A percentile compares a stretch with the other conserved stretches of the same genome.
These are phyloP conservation scores for Oncorhynchus nerka DNA, from an alignment of 2,113 vertebrate genomes.

Conservation along the genomic window DNA sequence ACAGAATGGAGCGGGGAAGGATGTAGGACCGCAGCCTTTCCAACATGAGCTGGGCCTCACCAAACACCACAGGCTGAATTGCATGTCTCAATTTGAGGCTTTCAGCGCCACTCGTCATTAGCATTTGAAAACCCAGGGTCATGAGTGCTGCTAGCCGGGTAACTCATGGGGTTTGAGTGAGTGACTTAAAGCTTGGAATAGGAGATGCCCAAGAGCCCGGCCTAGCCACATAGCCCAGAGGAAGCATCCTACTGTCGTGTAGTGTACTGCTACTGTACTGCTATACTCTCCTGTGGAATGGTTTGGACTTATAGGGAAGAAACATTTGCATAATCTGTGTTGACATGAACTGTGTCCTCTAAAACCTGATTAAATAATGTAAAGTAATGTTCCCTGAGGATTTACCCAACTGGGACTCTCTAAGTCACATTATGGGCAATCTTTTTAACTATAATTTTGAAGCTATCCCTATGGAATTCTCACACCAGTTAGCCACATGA, in stretches of 20 bases:
- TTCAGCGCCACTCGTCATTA: constrained; percentile 71
- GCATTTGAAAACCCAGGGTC: constrained; percentile 72
- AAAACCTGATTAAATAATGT: constrained; percentile 1
- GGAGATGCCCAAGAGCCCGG: constrained; percentile 1
- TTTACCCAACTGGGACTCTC: constrained; percentile 9
- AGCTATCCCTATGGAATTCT: too few species aligned
- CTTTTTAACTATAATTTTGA: too few species aligned
- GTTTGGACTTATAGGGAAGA: background rate
- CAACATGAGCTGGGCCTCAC: constrained; percentile 70
- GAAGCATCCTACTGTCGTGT: background rate
- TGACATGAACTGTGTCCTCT: background rate
- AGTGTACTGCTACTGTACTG: background rate
- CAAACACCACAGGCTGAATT: constrained; percentile 74
- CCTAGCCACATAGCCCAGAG: background rate
- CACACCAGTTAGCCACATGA: constrained; percentile 18
- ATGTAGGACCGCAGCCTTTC: constrained; percentile 39
- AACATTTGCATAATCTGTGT: background rate
- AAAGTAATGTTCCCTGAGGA: constrained; percentile 6
- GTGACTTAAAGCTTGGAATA: constrained; percentile 57
- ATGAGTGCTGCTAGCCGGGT: constrained; percentile 54
- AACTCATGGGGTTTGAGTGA: constrained; percentile 55
- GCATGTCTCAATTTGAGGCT: constrained; percentile 74
- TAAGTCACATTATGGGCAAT: background rate
- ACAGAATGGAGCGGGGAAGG: constrained; percentile 51
- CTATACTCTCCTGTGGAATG: background rate